Conservation (phyloP, 2,113 vertebrate genomes). For the Corythornis cristatus region DNA sequence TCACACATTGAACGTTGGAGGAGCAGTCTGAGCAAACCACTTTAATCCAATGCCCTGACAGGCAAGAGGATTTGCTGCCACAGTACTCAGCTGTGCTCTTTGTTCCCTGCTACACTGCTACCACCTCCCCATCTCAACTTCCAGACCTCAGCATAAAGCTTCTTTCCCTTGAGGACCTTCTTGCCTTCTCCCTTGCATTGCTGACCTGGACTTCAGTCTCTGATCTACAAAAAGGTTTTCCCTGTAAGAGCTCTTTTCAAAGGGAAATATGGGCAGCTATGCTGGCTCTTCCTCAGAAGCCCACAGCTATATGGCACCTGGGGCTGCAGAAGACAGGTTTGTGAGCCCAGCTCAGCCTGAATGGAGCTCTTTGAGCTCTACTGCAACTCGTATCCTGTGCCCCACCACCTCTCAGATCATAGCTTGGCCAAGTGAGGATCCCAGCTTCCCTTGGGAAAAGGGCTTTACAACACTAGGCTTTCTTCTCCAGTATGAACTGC, state of each 20-base stretch:
- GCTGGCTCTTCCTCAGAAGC: not conserved
- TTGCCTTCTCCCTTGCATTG: not conserved
- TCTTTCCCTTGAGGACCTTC: not conserved
- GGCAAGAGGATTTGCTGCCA: not conserved
- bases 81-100: not conserved
- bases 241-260: not conserved
- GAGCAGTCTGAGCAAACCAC: not conserved
- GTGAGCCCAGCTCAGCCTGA: not conserved
- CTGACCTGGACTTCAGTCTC: not conserved
- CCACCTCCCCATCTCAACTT: not conserved
- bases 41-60: accelerated
- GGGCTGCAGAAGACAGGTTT: not conserved
- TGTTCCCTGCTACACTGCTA: not conserved
- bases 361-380: not conserved
- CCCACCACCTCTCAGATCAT: not conserved
- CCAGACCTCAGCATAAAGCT: not conserved
- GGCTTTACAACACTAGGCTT: not conserved
- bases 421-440: not conserved
- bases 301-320: accelerated
- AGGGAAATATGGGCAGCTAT: accelerated
- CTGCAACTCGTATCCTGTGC: not conserved
- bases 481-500: not conserved
- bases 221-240: not conserved
- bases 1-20: not conserved
- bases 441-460: not conserved